Evolutionary conservation across 2,113 vertebrate genomes (phyloP).

Genomic region (Xyrauchen texanus): DNA sequence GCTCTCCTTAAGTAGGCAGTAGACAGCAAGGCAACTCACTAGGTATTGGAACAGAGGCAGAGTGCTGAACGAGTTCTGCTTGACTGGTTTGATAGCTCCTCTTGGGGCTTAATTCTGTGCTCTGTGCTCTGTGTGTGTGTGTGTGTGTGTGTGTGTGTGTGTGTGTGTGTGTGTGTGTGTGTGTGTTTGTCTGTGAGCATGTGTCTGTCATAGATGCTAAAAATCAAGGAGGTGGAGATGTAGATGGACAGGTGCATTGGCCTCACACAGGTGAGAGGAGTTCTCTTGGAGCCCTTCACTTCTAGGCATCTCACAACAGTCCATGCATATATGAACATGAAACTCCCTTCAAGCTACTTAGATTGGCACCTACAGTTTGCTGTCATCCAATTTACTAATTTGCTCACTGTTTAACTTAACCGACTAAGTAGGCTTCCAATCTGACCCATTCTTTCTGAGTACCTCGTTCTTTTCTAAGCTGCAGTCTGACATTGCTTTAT

Average conservation of each 20-base stretch:
- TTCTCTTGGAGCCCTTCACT: constrained; percentile 18
- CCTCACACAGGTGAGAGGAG: constrained; percentile 22
- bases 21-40: background rate
- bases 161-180: no score
- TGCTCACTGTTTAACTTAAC: background rate
- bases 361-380: background rate
- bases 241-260: constrained; percentile 22
- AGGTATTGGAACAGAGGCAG: background rate
- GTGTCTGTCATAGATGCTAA: constrained; percentile 16
- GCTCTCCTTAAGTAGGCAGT: background rate
- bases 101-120: background rate
- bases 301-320: constrained; percentile 1
- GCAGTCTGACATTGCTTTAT: constrained; percentile 98
- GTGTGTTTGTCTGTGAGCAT: background rate
- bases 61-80: background rate
- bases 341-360: no score
- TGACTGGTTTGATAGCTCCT: background rate
- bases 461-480: constrained; percentile 99
- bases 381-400: background rate
- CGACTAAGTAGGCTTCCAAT: background rate
- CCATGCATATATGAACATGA: constrained; percentile 1
- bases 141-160: no score
- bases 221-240: constrained; percentile 2
- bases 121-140: background rate
- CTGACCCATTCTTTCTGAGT: background rate